Evolutionary conservation across 2,888 invertebrate genomes (phyloP), one percentile per base, ranked within the genome.

Genomic region (Apamea sordens): DNA sequence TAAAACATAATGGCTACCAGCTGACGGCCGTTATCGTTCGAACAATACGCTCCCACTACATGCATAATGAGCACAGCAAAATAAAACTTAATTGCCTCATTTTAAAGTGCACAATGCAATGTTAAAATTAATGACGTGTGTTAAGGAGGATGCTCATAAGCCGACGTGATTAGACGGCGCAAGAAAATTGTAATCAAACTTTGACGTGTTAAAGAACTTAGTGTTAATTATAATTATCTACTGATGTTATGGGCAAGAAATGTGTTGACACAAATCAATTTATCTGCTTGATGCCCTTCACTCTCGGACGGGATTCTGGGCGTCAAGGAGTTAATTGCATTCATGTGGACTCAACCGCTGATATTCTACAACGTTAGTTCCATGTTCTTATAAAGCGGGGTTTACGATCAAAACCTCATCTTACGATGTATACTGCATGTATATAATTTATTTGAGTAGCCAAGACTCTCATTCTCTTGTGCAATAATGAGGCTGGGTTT

Each of bases 1-100:
- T 89, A 86, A 89, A 87, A 81, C 76, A 77, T 87, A 89, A 90
- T 89, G 86, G 82, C 68, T 64, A 86, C 84, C 88, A 89, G 88
- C 88, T 91, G 89, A 88, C 84, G 79, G 71, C 83, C 80, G 73
- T 89, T 90, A 89, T 84, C 76, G 78, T 71, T 73, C 76, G 79
- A 84, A 88, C 79, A 84, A 86, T 82, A 81, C 68, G 59, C 70
- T 83, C 59, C 67, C 13, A 77, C 41, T 73, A 82, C 72, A 74
- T 68, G 32, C 71, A 68, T 84, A 67, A 77, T 67, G 53, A 72
- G 28, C 74, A 72, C 78, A 77, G 71, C n/a, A 68, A 87, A 87
- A 86, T 86, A 80, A 83, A 85, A 80, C 84, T 82, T 84, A 78
- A 86, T 53, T 53, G 67, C 68, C 74, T 76, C 69, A 36, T 47